Percentiles rank a stretch among this genome's conserved stretches.
Conservation (phyloP, 2,888 invertebrate species). For the Aplocera efformata region DNA sequence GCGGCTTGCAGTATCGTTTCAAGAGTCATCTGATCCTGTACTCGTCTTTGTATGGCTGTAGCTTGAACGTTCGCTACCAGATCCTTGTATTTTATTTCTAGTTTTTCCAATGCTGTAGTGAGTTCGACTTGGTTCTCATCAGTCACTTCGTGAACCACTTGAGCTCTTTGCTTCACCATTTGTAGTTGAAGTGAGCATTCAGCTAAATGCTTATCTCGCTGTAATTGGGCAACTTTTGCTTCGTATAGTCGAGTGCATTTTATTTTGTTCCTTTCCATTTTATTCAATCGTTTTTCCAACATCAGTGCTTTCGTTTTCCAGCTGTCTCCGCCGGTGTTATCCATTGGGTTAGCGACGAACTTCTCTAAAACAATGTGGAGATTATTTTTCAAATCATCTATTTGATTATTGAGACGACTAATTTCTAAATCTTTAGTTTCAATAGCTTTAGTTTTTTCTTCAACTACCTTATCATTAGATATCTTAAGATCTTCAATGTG, state of each 20-base stretch:
- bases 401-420: conserved; percentile 36
- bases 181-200: conserved; percentile 66
- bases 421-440: conserved; percentile 53
- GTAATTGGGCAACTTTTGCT: conserved; percentile 52
- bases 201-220: conserved; percentile 60
- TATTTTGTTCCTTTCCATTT: conserved; percentile 55
- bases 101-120: conserved; percentile 52
- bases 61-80: conserved; percentile 68
- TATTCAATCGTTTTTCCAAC: conserved; percentile 58
- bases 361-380: conserved; percentile 45
- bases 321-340: conserved; percentile 34
- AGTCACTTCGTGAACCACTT: conserved; percentile 54
- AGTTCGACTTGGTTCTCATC: conserved; percentile 60
- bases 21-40: conserved; percentile 64
- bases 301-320: conserved; percentile 42
- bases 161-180: conserved; percentile 58
- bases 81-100: conserved; percentile 67
- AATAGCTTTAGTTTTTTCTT: conserved; percentile 49
- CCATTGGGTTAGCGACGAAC: conserved; percentile 43
- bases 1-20: conserved; percentile 61
- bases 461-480: conserved; percentile 39
- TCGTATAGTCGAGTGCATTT: conserved; percentile 54
- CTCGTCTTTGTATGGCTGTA: conserved; percentile 63
- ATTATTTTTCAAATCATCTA: conserved; percentile 52
- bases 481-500: conserved; percentile 38